Conservation (phyloP, 2,888 invertebrate species). For the Tenthredo distinguenda region DNA sequence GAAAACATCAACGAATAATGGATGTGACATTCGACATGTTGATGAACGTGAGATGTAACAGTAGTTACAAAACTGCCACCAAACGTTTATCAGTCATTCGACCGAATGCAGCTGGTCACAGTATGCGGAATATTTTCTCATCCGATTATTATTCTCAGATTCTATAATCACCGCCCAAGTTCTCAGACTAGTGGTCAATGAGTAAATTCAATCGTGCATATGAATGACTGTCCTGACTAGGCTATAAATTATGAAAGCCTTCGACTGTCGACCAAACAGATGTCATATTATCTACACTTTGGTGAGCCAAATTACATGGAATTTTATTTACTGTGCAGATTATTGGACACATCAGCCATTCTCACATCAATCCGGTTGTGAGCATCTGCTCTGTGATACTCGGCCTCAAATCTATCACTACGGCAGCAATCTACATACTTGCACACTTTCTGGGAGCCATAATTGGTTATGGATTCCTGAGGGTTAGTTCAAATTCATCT, state of each 20-base stretch:
- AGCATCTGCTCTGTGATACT: conserved; percentile 74
- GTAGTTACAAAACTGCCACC: no score
- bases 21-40: background rate
- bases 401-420: conserved; percentile 72
- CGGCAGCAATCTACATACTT: conserved; percentile 71
- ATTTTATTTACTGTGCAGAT: background rate
- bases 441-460: conserved; percentile 73
- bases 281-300: background rate
- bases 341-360: conserved; percentile 76
- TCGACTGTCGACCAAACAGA: background rate
- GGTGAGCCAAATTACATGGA: background rate
- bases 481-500: conserved; percentile 65
- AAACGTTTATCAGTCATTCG: no score
- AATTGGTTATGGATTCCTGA: conserved; percentile 74
- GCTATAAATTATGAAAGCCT: background rate
- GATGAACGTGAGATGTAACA: no score
- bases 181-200: background rate
- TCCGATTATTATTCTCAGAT: background rate
- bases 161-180: background rate
- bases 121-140: background rate
- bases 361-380: conserved; percentile 77
- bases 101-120: background rate
- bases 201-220: background rate
- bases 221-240: background rate
- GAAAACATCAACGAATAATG: background rate